phyloP scores from a whole-genome alignment of 35 echinoderm and acorn worm genomes.

The Heliocidaris erythrogramma region DNA sequence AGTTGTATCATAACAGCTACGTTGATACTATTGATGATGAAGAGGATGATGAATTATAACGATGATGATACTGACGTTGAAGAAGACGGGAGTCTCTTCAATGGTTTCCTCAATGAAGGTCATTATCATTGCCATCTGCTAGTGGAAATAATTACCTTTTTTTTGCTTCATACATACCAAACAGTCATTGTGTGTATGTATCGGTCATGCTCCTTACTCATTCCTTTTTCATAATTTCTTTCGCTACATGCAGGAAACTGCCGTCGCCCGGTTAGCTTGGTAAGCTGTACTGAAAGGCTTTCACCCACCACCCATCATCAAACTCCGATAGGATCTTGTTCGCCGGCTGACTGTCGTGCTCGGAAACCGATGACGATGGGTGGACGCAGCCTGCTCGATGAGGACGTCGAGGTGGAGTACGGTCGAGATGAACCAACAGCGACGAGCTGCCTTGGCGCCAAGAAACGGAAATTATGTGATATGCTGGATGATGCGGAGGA shows the following conservation, averaged over 20 bases:
- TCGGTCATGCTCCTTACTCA: too few relatives aligned
- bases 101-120: background rate
- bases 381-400: conserved; percentile 23
- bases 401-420: conserved; percentile 1
- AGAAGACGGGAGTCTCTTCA: background rate
- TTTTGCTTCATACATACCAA: too few relatives aligned
- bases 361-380: conserved; percentile 25
- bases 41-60: background rate
- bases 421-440: background rate
- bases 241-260: background rate
- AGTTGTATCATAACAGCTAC: background rate
- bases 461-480: conserved; percentile 36
- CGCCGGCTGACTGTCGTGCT: background rate
- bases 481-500: conserved; percentile 18
- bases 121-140: background rate
- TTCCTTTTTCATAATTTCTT: background rate
- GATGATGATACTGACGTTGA: background rate
- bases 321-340: background rate
- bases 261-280: background rate
- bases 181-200: too few relatives aligned
- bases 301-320: background rate
- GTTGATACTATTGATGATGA: background rate
- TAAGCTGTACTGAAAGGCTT: background rate
- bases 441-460: background rate
- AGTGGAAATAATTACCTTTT: background rate